Evolutionary conservation across 2,797 vertebrate genomes (phyloP).

Genomic region (Catamblyrhynchus diadema): DNA sequence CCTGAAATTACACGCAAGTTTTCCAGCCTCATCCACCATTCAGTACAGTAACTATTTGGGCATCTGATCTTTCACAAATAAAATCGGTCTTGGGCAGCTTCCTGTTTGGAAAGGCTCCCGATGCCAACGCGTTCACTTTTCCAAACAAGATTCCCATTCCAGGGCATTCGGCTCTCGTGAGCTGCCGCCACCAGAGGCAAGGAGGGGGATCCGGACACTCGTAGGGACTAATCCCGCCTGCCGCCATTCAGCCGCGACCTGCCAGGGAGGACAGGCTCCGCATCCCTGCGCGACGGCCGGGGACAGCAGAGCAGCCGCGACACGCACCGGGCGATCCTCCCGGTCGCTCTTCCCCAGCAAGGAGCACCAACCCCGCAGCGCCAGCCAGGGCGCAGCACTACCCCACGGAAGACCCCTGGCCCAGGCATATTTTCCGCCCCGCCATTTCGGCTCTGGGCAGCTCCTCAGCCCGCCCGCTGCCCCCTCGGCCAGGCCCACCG

Average conservation of each 20-base stretch:
- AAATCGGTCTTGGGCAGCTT: neutral
- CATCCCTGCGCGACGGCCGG: neutral
- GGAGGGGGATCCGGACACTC: neutral
- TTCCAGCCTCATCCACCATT: neutral
- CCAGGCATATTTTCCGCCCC: neutral
- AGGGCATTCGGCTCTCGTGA: neutral
- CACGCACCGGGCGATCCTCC: accelerated
- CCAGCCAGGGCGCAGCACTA: neutral
- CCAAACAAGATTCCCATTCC: neutral
- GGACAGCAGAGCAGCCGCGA: accelerated
- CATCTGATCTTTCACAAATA: neutral
- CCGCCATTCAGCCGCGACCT: neutral
- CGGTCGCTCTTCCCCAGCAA: accelerated
- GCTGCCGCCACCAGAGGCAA: neutral
- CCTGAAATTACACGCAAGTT: neutral
- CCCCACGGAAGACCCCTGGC: neutral
- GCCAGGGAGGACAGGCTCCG: neutral
- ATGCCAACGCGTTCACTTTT: neutral
- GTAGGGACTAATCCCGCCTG: neutral
- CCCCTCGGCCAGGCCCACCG: neutral
- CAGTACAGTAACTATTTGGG: neutral
- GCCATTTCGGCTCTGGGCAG: neutral
- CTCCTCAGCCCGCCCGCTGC: neutral
- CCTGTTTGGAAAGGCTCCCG: neutral
- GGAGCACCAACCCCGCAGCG: accelerated